A percentile compares a stretch with the other conserved stretches of the same genome.
Evolutionary conservation across 2,797 vertebrate genomes (phyloP).

Genomic region (Phoeniculus purpureus): DNA sequence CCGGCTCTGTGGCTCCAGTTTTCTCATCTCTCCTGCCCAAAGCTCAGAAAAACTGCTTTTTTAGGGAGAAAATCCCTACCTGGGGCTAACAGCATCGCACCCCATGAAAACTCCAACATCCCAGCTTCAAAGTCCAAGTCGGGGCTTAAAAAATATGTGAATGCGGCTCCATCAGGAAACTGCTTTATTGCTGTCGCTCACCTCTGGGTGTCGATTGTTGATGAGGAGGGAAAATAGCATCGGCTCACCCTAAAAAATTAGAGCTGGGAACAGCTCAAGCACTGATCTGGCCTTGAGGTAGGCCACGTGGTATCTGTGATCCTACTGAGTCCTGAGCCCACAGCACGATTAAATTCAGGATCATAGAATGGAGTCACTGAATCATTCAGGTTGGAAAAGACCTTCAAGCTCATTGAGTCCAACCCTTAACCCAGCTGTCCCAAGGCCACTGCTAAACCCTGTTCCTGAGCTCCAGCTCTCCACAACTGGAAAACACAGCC

Average conservation of each 20-base stretch:
- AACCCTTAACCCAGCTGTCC: too few species aligned
- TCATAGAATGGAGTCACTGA: too few species aligned
- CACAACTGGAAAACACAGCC: too few species aligned
- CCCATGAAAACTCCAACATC: neutral
- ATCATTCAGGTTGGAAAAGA: too few species aligned
- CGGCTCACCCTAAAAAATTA: neutral
- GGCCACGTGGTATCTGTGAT: neutral
- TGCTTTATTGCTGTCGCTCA: neutral
- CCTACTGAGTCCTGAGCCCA: neutral
- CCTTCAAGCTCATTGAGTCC: too few species aligned
- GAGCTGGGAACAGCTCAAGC: neutral
- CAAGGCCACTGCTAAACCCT: too few species aligned
- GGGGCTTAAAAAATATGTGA: neutral
- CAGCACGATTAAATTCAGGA: too few species aligned
- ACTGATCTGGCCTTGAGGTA: accelerated
- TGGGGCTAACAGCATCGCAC: accelerated
- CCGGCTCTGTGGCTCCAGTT: neutral
- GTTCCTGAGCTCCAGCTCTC: too few species aligned
- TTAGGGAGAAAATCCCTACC: neutral
- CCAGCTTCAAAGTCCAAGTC: neutral
- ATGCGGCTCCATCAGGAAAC: neutral
- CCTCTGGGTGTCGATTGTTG: neutral
- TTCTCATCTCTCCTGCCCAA: neutral
- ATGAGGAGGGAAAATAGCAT: neutral
- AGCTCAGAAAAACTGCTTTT: neutral